These are phyloP conservation scores for Aspidoscelis tigris DNA, from an alignment of 2,113 vertebrate genomes.

Conservation along the genomic window DNA sequence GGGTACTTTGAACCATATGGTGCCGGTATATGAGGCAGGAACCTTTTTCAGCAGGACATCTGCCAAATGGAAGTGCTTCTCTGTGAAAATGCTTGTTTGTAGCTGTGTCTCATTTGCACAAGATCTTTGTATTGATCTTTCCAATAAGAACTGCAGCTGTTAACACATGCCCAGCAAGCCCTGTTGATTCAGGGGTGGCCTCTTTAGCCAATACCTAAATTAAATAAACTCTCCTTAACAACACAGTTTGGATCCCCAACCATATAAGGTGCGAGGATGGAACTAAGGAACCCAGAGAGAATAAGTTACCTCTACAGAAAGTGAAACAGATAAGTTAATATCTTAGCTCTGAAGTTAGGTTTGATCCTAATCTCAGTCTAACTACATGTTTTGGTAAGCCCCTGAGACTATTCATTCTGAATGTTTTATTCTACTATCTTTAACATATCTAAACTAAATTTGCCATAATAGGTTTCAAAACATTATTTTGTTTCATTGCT, in stretches of 20 bases:
- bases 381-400: neutral
- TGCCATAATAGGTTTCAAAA: neutral
- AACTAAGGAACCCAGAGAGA: neutral
- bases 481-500: neutral
- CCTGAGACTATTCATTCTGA: neutral
- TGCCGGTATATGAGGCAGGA: neutral
- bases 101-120: neutral
- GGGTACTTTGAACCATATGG: neutral
- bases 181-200: neutral
- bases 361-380: constrained; percentile 1
- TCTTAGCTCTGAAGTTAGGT: neutral
- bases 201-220: neutral
- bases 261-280: neutral
- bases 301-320: neutral
- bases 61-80: neutral
- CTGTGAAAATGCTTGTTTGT: neutral
- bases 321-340: neutral
- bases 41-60: neutral
- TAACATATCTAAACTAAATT: neutral
- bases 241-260: no score
- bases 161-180: neutral
- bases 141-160: neutral
- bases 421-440: neutral
- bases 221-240: neutral
- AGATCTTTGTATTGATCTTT: neutral